Evolutionary conservation across 2,888 invertebrate species (phyloP).

Genomic region (Steinernema scapterisci): DNA sequence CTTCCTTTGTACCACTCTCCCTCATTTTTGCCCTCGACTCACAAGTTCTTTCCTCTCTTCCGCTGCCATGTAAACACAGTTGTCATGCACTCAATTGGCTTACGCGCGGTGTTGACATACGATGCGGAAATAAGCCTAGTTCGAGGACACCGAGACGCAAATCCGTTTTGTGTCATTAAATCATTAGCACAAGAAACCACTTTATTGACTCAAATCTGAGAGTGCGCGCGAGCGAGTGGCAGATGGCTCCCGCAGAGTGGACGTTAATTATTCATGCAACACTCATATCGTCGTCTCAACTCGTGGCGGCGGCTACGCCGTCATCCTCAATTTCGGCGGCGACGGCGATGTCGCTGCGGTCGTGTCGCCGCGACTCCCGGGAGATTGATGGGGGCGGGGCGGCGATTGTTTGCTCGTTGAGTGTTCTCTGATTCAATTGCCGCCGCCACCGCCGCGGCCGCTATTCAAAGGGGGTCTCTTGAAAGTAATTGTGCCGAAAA

Average conservation of each 20-base stretch:
- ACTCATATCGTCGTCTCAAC: slow-evolving; percentile 20
- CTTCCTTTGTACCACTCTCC: too few relatives aligned
- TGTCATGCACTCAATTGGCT: too few relatives aligned
- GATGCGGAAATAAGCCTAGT: too few relatives aligned
- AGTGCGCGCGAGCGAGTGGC: not conserved
- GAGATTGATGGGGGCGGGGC: slow-evolving; percentile 26
- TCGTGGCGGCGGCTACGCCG: too few relatives aligned
- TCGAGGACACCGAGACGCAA: too few relatives aligned
- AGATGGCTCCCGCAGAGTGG: slow-evolving; percentile 11
- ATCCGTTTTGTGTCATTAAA: slow-evolving; percentile 3
- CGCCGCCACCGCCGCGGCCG: not conserved
- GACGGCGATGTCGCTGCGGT: slow-evolving; percentile 4
- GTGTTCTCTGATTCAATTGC: slow-evolving; percentile 12
- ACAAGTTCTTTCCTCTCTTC: too few relatives aligned
- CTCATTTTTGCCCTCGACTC: too few relatives aligned
- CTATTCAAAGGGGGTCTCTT: not conserved
- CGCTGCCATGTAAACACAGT: too few relatives aligned
- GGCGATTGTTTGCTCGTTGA: slow-evolving; percentile 24
- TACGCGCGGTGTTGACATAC: too few relatives aligned
- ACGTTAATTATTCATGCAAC: slow-evolving; percentile 31
- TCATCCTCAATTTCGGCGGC: too few relatives aligned
- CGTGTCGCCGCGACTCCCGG: slow-evolving; percentile 14
- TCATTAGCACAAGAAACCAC: slow-evolving; percentile 6
- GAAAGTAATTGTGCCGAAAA: not conserved
- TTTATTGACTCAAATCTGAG: not conserved